Conservation (phyloP, 1,140 invertebrate species). For the Dendroctonus valens region DNA sequence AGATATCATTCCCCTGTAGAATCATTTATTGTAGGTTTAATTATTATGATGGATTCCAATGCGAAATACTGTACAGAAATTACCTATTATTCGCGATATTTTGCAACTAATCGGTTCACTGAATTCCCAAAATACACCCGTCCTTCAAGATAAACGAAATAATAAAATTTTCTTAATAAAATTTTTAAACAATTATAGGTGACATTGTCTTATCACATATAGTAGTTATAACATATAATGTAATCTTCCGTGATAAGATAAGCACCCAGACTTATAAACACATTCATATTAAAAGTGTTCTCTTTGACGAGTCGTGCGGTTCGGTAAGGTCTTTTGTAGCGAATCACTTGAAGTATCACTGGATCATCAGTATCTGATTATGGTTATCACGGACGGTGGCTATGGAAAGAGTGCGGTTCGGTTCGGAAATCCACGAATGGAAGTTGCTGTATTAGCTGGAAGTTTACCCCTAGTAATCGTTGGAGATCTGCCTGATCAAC, state of each 20-base stretch:
- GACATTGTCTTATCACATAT: conserved; percentile 21
- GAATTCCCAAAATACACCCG: no score
- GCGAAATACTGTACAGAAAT: no score
- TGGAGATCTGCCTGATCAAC: conserved; percentile 5
- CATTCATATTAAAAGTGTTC: conserved; percentile 16
- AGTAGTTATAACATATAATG: conserved; percentile 21
- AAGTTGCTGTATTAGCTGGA: conserved; percentile 3
- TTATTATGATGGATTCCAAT: no score
- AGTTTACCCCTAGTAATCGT: not conserved
- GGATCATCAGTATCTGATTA: conserved; percentile 16
- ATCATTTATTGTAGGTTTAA: no score
- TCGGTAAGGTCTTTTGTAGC: conserved; percentile 10
- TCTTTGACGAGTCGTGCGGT: conserved; percentile 13
- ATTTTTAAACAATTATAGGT: not conserved
- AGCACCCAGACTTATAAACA: conserved; percentile 22
- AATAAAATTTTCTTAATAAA: no score
- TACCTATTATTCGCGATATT: no score
- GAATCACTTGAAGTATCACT: not conserved
- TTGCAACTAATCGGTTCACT: no score
- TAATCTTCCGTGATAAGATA: conserved; percentile 24
- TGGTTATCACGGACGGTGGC: conserved; percentile 11
- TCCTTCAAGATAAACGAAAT: not conserved
- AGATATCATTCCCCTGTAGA: no score
- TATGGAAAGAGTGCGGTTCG: conserved; percentile 18
- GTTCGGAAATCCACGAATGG: conserved; percentile 4